phyloP scores from a whole-genome alignment of 2,888 invertebrate genomes.

The Teleiodes luculella region DNA sequence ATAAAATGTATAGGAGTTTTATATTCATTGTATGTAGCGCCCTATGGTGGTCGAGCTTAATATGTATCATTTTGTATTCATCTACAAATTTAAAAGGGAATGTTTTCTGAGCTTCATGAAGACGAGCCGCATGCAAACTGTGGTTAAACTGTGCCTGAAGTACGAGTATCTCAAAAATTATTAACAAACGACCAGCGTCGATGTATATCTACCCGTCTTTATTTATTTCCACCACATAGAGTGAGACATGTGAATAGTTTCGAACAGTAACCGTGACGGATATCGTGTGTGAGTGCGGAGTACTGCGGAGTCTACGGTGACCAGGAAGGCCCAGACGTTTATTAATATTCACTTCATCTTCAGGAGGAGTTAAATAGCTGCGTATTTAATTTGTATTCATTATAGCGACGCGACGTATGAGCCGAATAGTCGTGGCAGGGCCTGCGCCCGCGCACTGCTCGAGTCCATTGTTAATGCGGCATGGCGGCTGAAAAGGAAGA shows the following conservation, averaged over 20 bases:
- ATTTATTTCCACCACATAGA: too few relatives aligned
- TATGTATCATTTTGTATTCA: too few relatives aligned
- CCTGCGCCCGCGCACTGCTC: slow-evolving; percentile 10
- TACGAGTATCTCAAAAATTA: too few relatives aligned
- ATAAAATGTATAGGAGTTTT: too few relatives aligned
- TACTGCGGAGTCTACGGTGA: not conserved
- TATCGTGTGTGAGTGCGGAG: too few relatives aligned
- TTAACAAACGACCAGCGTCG: too few relatives aligned
- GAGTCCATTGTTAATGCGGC: slow-evolving; percentile 18
- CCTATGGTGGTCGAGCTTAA: too few relatives aligned
- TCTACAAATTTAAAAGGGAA: too few relatives aligned
- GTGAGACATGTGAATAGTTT: not conserved
- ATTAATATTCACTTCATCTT: slow-evolving; percentile 61
- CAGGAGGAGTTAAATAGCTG: slow-evolving; percentile 64
- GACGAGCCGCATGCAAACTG: not conserved
- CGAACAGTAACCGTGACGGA: not conserved
- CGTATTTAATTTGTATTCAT: slow-evolving; percentile 72
- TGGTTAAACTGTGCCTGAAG: not conserved
- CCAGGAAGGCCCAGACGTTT: slow-evolving; percentile 25
- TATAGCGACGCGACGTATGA: slow-evolving; percentile 61
- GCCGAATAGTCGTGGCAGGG: slow-evolving; percentile 46
- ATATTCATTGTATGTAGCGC: too few relatives aligned
- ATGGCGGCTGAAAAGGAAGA: not conserved
- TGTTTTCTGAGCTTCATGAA: not conserved
- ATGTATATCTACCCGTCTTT: too few relatives aligned